Percentiles rank a stretch among this genome's conserved stretches.
Conservation (phyloP, 2,888 invertebrate genomes). For the Dermolepida albohirtum region DNA sequence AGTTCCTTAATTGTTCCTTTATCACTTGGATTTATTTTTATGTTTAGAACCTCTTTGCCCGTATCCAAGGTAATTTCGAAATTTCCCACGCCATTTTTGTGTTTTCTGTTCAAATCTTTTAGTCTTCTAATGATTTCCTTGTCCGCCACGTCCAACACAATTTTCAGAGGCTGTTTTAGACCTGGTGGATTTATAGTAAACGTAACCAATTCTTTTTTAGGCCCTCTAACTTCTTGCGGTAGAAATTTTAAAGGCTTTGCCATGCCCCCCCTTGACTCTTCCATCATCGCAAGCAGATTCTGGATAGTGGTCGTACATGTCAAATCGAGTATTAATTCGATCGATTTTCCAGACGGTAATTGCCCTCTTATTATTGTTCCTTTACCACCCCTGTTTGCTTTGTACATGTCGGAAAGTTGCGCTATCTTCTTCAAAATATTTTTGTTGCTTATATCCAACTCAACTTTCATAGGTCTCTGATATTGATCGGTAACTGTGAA, state of each 20-base stretch:
- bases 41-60: too few relatives aligned
- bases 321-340: conserved; percentile 1
- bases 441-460: conserved; percentile 18
- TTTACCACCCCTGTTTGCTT: background rate
- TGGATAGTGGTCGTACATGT: conserved; percentile 3
- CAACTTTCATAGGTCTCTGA: background rate
- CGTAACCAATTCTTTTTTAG: too few relatives aligned
- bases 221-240: too few relatives aligned
- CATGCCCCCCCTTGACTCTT: background rate
- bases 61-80: too few relatives aligned
- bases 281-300: conserved; percentile 8
- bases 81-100: too few relatives aligned
- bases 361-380: background rate
- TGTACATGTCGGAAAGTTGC: background rate
- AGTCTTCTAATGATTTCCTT: too few relatives aligned
- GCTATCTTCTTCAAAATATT: background rate
- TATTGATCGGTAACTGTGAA: conserved; percentile 20
- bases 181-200: too few relatives aligned
- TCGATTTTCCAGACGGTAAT: conserved; percentile 1
- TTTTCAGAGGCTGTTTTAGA: too few relatives aligned
- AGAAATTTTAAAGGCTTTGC: conserved; percentile 3
- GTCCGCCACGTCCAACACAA: too few relatives aligned
- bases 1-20: too few relatives aligned
- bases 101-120: too few relatives aligned
- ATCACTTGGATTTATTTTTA: too few relatives aligned